Base-by-base conservation (phyloP, 1,140 invertebrate species). In the Matsumurasca onukii region DNA sequence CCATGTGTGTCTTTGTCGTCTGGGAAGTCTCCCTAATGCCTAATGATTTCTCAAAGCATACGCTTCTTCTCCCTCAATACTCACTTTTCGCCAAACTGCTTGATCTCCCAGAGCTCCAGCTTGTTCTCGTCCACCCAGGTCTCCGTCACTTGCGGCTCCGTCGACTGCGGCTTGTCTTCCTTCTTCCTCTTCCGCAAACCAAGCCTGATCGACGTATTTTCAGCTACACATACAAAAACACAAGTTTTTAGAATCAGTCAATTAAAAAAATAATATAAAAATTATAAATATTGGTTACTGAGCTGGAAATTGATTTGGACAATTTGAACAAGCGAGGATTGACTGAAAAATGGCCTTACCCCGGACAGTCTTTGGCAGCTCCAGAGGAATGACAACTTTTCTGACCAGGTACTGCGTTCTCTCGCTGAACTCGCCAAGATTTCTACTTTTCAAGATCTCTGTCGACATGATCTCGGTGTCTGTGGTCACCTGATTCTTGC, bases 81-180 rank as follows among this genome's bases (percentile, higher is more conserved):
- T 70, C 51, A 72, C 71, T 66, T 71, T 65, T 98, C 96, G 31
- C 93, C 93, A 79, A 97, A 98, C 72, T 93, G 91, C 76, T 94
- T 94, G 48, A 98, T 97, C 82, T 98, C 96, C 95, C 96, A 98
- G 0, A 98, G 77, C 78, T 98, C 96, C 24, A 99, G 79, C 76
- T 95, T 93, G 74, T 97, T 94, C 80, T 99, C 97, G 69, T 97
- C 93, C 0, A 97, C 90, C 96, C 97, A 98, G 76, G 93, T 91
- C 80, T 98, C 96, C 3, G 88, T 88, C 5, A 96, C 91, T 81
- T 94, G 91, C 0, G 94, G 94, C 75, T 95, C 92, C 9, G 90
- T 93, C 71, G 90, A 93, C 77, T 94, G 91, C 0, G 93, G 93
- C 5, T 92, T 92, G 82, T 96, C 93, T 0, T 92, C 91, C 49